phyloP scores from a whole-genome alignment of 2,888 invertebrate species.

The Lamellibrachia satsuma region DNA sequence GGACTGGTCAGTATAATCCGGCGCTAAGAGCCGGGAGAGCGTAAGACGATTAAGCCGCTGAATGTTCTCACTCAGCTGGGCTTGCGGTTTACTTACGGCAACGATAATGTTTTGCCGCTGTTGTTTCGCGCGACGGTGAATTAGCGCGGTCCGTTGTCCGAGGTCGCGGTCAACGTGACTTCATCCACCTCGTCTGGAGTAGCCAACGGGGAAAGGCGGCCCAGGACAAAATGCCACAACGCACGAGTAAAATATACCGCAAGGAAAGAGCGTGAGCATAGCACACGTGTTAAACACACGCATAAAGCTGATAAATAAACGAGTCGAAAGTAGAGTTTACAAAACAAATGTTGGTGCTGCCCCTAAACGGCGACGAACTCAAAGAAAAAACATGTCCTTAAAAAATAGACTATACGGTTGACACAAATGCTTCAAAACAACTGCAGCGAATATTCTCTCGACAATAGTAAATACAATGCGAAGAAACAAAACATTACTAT shows the following conservation, averaged over 20 bases:
- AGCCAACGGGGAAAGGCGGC: neutral
- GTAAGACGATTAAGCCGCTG: neutral
- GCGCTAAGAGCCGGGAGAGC: neutral
- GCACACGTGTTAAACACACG: neutral
- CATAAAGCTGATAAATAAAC: neutral
- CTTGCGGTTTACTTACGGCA: neutral
- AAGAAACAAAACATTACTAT: too few species aligned
- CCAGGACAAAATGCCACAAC: neutral
- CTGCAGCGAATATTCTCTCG: too few species aligned
- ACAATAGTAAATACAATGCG: too few species aligned
- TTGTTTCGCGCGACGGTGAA: neutral
- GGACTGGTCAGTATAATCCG: conserved; percentile 3
- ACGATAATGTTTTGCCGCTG: neutral
- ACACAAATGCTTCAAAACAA: neutral
- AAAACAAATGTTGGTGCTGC: neutral
- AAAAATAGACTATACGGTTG: neutral
- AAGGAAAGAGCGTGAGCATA: neutral
- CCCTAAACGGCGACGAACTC: neutral
- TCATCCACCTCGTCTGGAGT: neutral
- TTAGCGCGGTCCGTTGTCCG: neutral
- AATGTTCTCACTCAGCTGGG: neutral
- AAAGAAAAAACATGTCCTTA: neutral
- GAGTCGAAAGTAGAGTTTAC: neutral
- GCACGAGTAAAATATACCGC: neutral
- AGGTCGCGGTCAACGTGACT: neutral